phyloP scores from a whole-genome alignment of 2,113 vertebrate genomes.

The Chrysemys picta region DNA sequence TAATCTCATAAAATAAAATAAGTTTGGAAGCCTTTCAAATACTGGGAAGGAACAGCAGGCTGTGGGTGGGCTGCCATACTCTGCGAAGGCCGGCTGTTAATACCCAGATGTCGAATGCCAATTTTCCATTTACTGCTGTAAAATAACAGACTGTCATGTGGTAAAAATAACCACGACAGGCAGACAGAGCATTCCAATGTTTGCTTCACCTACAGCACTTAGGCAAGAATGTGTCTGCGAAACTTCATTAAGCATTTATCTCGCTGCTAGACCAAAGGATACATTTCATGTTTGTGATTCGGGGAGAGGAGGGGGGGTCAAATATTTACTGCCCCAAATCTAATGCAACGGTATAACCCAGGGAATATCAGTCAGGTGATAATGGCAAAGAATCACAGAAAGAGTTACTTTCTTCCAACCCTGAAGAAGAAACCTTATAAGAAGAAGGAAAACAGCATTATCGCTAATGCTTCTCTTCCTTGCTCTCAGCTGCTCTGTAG shows the following conservation, averaged over 20 bases:
- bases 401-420: background rate
- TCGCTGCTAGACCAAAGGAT: background rate
- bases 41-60: background rate
- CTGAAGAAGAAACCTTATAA: background rate
- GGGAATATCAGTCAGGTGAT: background rate
- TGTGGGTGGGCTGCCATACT: background rate
- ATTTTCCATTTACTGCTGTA: background rate
- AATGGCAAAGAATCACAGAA: background rate
- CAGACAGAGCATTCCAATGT: background rate
- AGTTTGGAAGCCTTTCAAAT: constrained; percentile 18
- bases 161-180: constrained; percentile 50
- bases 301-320: background rate
- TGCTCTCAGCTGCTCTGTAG: background rate
- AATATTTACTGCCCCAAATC: background rate
- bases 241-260: background rate
- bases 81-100: background rate
- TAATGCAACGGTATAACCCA: background rate
- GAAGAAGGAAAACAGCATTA: background rate
- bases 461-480: background rate
- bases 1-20: background rate
- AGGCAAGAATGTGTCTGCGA: background rate
- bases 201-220: background rate
- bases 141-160: background rate
- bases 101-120: constrained; percentile 25
- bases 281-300: background rate